A percentile compares a stretch with the other conserved stretches of the same genome.
phyloP scores from a whole-genome alignment of 2,888 invertebrate genomes.

The Hylaea fasciaria region DNA sequence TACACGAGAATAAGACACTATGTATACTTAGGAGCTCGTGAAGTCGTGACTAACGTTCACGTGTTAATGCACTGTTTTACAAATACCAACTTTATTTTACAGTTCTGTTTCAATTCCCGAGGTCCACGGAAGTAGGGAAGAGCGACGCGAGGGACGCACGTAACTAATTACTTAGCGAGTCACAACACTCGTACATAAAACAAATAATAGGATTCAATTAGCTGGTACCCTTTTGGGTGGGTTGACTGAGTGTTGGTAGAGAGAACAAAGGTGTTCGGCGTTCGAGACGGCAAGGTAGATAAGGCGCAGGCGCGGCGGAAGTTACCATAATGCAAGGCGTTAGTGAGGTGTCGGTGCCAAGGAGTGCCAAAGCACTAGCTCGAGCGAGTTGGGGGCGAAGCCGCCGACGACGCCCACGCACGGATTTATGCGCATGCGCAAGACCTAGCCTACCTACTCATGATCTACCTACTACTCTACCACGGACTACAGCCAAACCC shows the following conservation, averaged over 20 bases:
- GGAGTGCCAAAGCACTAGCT: constrained; percentile 11
- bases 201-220: constrained; percentile 69
- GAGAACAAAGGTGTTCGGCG: constrained; percentile 63
- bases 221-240: constrained; percentile 58
- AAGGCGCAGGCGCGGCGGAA: constrained; percentile 64
- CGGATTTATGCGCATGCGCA: constrained; percentile 31
- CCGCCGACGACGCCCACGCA: constrained; percentile 28
- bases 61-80: constrained; percentile 51
- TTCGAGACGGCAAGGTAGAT: constrained; percentile 53
- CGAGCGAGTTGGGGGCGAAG: constrained; percentile 9
- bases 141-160: constrained; percentile 41
- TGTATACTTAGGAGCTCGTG: constrained; percentile 48
- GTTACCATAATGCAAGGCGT: constrained; percentile 59
- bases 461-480: no score
- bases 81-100: constrained; percentile 46
- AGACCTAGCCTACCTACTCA: constrained; percentile 21
- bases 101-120: constrained; percentile 32
- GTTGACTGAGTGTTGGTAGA: constrained; percentile 61
- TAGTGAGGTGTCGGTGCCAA: constrained; percentile 23
- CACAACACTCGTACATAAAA: constrained; percentile 52
- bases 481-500: background rate
- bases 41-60: constrained; percentile 55
- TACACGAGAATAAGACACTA: constrained; percentile 51
- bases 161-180: constrained; percentile 53
- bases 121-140: constrained; percentile 12